Evolutionary conservation across 35 echinoderm and acorn worm species (phyloP), one percentile per base, ranked within the genome.

Genomic region (Diadema setosum): DNA sequence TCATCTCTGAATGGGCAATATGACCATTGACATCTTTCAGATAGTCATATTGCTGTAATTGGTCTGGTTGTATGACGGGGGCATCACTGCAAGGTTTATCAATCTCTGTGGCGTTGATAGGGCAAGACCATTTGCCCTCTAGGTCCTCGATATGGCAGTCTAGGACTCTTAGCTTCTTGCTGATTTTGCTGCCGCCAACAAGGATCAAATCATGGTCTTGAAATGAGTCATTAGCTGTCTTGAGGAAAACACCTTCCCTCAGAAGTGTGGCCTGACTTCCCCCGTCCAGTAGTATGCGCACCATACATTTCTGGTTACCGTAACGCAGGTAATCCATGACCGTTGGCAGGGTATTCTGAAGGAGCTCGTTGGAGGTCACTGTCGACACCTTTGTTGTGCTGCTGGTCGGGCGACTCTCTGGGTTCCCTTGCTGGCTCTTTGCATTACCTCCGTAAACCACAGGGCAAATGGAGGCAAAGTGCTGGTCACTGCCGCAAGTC

Each of bases 121-220:
- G 84, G 57, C 39, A 82, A 11, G 89, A 58, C 89, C 89, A 86
- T 23, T 44, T 91, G 24, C 89, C 60, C 27, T 60, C 81, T 17
- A 91, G 55, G 42, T 92, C 90, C 52, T 87, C 75, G 33, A 92
- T 65, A 36, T 92, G 84, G 58, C 90, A 92, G 41, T 92, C 84
- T 26, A 87, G n/a, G 17, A 92, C 70, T 82, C 84, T 87, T 29
- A 92, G 45, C 26, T 59, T 91, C 33, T 39, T 70, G 27, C 3
- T 85, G 8, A 91, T 56, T 39, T 16, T 85, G 24, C 33, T 50
- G 0, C 70, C 90, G 14, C 82, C 90, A 80, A 86, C 70, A 42
- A 86, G 65, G 25, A 30, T 86, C 17, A 87, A 36, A 6, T 87
- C 70, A 20, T 92, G 69, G 56, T 92, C 90, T 65, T 92, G 90